phyloP scores from a whole-genome alignment of 2,888 invertebrate genomes.

The Zonitis immaculata region DNA sequence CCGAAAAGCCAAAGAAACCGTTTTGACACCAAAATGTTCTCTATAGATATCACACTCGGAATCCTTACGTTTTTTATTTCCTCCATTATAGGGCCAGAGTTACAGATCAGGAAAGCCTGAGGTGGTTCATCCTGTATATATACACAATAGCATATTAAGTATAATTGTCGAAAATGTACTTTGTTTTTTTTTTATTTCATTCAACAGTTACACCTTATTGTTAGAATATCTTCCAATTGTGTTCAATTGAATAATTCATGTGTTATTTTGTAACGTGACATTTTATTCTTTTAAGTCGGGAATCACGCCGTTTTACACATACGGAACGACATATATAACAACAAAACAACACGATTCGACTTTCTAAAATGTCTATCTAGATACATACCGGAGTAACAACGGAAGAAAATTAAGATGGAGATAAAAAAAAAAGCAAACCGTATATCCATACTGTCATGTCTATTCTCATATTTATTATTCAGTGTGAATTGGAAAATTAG shows the following conservation, averaged over 20 bases:
- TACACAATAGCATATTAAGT: too few species aligned
- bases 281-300: constrained; percentile 6
- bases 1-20: too few species aligned
- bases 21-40: too few species aligned
- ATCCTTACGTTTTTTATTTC: too few species aligned
- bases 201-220: not conserved
- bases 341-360: constrained; percentile 12
- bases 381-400: constrained; percentile 6
- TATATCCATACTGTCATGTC: constrained; percentile 1
- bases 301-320: constrained; percentile 17
- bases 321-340: constrained; percentile 9
- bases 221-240: not conserved
- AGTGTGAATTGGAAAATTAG: constrained; percentile 3
- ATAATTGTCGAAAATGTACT: not conserved
- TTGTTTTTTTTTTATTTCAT: too few species aligned
- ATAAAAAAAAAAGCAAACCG: not conserved
- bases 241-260: constrained; percentile 10
- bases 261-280: constrained; percentile 17
- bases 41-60: too few species aligned
- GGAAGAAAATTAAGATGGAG: constrained; percentile 2
- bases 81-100: too few species aligned
- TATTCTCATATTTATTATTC: not conserved
- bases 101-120: too few species aligned
- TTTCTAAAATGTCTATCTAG: constrained; percentile 14
- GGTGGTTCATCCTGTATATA: too few species aligned